Evolutionary conservation across 2,888 invertebrate genomes (phyloP), one percentile per base, ranked within the genome.

Genomic region (Tetropium fuscum): DNA sequence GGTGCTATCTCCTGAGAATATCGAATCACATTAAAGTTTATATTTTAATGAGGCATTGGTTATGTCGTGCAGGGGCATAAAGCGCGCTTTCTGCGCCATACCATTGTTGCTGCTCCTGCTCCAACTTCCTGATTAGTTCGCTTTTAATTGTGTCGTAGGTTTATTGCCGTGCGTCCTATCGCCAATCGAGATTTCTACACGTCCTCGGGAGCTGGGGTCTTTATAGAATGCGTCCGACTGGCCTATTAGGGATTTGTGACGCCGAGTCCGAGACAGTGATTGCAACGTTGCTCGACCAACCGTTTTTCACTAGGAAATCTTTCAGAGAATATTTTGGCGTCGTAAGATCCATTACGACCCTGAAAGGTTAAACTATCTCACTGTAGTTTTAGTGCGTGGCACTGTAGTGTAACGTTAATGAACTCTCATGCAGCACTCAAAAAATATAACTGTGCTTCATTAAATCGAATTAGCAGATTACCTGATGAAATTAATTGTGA

Each of bases 21-120:
- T 73, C 73, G 67, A 66, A 68, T 71, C 69, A 68, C 70, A 72
- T 71, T 72, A 70, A 69, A 72, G 68, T 72, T 71, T 72, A 72
- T 72, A 69, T 69, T 71, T 73, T 73, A 73, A 73, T 73, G 73
- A 73, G 72, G 60, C 70, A 64, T 65, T 55, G 67, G 27, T 40
- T 51, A 51, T 25, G 20, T 40, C 48, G 40, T 51, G 51, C 40
- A 11, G 22, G 36, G 13, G 11, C 13, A 36, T 15, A 36, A 15
- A 13, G 16, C 22, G 22, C 22, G 11, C 30, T 44, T 22, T 44
- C n/a, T 36, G 10, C 38, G 4, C 34, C 2, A 36, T 18, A 22
- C 36, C 49, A 49, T 49, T 22, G 38, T 49, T 22, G 36, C 18
- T 49, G 25, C 48, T 34, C 44, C 27, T 36, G 49, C 22, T 49